phyloP scores from a whole-genome alignment of 2,888 invertebrate species.

The Bugula neritina region DNA sequence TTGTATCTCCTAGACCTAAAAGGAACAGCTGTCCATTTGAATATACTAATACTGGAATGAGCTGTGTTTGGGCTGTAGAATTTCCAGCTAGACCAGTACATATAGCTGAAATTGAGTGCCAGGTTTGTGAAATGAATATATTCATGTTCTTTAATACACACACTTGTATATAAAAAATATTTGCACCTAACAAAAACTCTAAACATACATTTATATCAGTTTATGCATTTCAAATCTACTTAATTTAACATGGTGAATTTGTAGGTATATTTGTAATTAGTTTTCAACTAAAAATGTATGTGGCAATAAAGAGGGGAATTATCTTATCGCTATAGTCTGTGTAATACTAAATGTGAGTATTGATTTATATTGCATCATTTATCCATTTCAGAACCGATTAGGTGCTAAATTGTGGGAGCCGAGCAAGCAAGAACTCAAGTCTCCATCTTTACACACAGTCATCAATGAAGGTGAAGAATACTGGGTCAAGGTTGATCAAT shows the following conservation, averaged over 20 bases:
- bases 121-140: background rate
- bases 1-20: too few species aligned
- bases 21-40: conserved; percentile 9
- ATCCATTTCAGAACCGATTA: background rate
- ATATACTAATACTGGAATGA: conserved; percentile 1
- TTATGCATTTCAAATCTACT: too few species aligned
- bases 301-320: too few species aligned
- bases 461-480: conserved; percentile 1
- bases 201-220: too few species aligned
- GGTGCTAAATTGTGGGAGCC: background rate
- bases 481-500: conserved; percentile 13
- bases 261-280: too few species aligned
- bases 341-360: too few species aligned
- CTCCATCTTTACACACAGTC: background rate
- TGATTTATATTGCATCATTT: too few species aligned
- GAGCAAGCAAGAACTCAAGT: background rate
- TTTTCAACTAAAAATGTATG: too few species aligned
- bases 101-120: conserved; percentile 11
- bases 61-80: background rate
- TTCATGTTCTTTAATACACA: background rate
- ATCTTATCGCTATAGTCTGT: too few species aligned
- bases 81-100: conserved; percentile 22
- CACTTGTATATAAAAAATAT: too few species aligned
- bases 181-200: too few species aligned
- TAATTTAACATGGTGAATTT: too few species aligned